A percentile compares a stretch with the other conserved stretches of the same genome.
These are phyloP conservation scores for Oryzias celebensis DNA, from an alignment of 2,113 vertebrate species.

Conservation along the genomic window DNA sequence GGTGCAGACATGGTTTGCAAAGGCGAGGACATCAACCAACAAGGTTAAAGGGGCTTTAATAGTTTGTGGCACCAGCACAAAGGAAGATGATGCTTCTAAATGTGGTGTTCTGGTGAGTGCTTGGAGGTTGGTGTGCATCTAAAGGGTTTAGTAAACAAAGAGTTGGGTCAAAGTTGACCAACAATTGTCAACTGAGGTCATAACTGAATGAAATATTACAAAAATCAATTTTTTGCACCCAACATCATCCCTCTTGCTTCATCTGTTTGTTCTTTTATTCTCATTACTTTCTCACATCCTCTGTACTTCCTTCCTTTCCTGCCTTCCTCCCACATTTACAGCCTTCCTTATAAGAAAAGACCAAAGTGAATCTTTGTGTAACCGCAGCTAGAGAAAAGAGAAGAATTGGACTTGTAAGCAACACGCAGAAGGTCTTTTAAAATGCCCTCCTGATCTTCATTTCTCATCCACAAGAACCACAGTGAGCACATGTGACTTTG, in stretches of 20 bases:
- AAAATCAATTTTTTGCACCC: no score
- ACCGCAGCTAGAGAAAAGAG: slow-evolving; percentile 2
- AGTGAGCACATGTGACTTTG: slow-evolving; percentile 4
- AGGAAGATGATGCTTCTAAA: slow-evolving; percentile 15
- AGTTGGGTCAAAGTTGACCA: no score
- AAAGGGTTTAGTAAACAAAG: no score
- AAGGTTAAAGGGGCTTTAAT: slow-evolving; percentile 44
- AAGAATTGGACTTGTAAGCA: slow-evolving; percentile 20
- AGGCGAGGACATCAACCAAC: slow-evolving; percentile 32
- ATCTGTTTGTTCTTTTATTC: no score
- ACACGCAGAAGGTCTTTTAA: slow-evolving; percentile 47
- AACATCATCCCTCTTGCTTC: no score
- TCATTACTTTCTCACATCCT: not conserved
- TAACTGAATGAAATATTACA: no score
- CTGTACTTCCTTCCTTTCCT: not conserved
- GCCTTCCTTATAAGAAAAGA: slow-evolving; percentile 53
- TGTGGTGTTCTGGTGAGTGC: not conserved
- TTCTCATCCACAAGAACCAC: slow-evolving; percentile 1
- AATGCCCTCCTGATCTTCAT: slow-evolving; percentile 40
- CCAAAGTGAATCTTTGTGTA: slow-evolving; percentile 21
- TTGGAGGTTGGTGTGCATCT: not conserved
- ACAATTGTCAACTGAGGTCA: no score
- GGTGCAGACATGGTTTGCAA: slow-evolving; percentile 16
- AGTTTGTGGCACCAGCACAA: slow-evolving; percentile 46
- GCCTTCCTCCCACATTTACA: slow-evolving; percentile 16